These are phyloP conservation scores for Philonicus albiceps DNA, from an alignment of 2,888 invertebrate species.

Conservation along the genomic window DNA sequence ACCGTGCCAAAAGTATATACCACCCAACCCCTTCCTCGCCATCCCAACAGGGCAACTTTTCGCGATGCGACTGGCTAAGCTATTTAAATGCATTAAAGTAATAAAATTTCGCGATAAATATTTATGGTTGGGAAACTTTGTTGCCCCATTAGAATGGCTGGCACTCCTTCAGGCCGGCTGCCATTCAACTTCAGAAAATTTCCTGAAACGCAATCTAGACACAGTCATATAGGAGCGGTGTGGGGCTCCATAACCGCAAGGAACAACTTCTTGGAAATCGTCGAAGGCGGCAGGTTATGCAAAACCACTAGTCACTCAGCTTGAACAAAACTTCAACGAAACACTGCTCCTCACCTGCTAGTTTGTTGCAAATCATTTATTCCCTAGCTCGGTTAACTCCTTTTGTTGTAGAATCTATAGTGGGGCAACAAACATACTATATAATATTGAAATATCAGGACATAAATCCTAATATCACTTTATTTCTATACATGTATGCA, in stretches of 20 bases:
- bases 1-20: not conserved
- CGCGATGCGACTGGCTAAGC: conserved; percentile 12
- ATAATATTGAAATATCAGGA: not conserved
- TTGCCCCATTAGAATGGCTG: conserved; percentile 25
- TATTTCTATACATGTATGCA: too few species aligned
- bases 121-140: conserved; percentile 46
- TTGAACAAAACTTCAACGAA: not conserved
- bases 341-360: not conserved
- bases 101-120: conserved; percentile 48
- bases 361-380: conserved; percentile 12
- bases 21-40: not conserved
- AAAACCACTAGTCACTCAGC: conserved; percentile 4
- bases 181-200: not conserved
- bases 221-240: not conserved
- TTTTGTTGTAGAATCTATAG: not conserved
- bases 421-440: not conserved
- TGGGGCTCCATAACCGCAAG: not conserved
- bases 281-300: not conserved
- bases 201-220: not conserved
- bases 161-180: not conserved
- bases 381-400: not conserved
- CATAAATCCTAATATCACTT: too few species aligned
- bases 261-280: not conserved
- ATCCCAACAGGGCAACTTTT: conserved; percentile 39
- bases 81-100: conserved; percentile 46